Evolutionary conservation across 2,888 invertebrate species (phyloP).

Genomic region (Mesorhabditis spiculigera): DNA sequence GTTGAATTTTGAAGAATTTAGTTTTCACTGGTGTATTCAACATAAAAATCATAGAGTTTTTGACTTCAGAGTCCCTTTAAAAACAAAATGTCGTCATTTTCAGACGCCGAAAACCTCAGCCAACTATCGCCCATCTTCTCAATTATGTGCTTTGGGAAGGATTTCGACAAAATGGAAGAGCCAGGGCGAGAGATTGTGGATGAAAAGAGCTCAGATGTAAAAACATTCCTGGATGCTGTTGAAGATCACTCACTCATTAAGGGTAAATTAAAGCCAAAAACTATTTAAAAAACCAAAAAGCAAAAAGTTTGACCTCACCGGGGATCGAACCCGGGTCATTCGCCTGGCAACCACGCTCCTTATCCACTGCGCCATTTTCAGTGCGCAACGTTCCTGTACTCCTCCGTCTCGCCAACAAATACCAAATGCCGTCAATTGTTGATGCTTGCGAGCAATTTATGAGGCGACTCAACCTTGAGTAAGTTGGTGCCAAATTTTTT

Average conservation of each 20-base stretch:
- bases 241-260: conserved; percentile 40
- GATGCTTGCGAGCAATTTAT: conserved; percentile 45
- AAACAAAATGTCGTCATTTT: conserved; percentile 9
- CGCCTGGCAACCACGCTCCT: no score
- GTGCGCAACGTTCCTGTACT: conserved; percentile 43
- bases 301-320: no score
- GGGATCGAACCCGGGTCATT: no score
- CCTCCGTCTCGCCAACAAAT: conserved; percentile 50
- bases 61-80: no score
- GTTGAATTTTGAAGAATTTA: no score
- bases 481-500: no score
- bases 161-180: conserved; percentile 44
- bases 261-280: conserved; percentile 17
- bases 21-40: no score
- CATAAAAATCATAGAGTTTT: no score
- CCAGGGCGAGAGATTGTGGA: conserved; percentile 50
- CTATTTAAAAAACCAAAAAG: no score
- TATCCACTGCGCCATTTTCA: conserved; percentile 20
- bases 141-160: conserved; percentile 52
- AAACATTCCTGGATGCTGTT: conserved; percentile 42
- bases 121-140: conserved; percentile 38
- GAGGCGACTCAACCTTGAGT: conserved; percentile 36
- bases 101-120: conserved; percentile 26
- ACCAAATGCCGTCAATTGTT: conserved; percentile 44
- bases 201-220: conserved; percentile 46